These are phyloP conservation scores for Xylota segnis DNA, from an alignment of 2,888 invertebrate genomes.

Conservation along the genomic window DNA sequence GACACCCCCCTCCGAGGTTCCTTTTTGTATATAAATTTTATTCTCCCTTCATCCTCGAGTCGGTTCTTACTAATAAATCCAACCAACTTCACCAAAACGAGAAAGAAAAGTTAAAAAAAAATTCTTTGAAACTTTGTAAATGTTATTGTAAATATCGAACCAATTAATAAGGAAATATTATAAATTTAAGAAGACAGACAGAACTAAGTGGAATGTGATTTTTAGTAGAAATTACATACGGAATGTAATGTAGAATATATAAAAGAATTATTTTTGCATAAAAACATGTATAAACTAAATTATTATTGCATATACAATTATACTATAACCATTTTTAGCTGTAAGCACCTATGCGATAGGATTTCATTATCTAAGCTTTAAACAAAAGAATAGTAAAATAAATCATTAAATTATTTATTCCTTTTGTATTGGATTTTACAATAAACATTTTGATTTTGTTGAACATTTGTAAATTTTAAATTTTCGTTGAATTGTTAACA, in stretches of 20 bases:
- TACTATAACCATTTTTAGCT: conserved; percentile 21
- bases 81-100: conserved; percentile 43
- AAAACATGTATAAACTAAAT: conserved; percentile 57
- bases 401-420: conserved; percentile 41
- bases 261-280: conserved; percentile 68
- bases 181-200: conserved; percentile 44
- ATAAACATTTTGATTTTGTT: not conserved
- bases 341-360: conserved; percentile 39
- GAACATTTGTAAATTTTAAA: not conserved
- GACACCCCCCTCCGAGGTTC: no score
- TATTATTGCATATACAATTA: conserved; percentile 11
- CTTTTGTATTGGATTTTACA: conserved; percentile 11
- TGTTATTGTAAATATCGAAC: conserved; percentile 63
- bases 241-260: conserved; percentile 32
- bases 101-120: no score
- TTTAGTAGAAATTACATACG: conserved; percentile 61
- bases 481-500: not conserved
- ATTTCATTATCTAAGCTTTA: conserved; percentile 53
- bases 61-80: conserved; percentile 13
- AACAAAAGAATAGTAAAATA: not conserved
- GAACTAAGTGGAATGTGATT: conserved; percentile 68
- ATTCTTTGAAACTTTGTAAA: conserved; percentile 6
- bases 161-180: conserved; percentile 10
- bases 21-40: not conserved
- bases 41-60: not conserved